Conservation (phyloP, 2,113 vertebrate genomes). For the Rissa tridactyla region DNA sequence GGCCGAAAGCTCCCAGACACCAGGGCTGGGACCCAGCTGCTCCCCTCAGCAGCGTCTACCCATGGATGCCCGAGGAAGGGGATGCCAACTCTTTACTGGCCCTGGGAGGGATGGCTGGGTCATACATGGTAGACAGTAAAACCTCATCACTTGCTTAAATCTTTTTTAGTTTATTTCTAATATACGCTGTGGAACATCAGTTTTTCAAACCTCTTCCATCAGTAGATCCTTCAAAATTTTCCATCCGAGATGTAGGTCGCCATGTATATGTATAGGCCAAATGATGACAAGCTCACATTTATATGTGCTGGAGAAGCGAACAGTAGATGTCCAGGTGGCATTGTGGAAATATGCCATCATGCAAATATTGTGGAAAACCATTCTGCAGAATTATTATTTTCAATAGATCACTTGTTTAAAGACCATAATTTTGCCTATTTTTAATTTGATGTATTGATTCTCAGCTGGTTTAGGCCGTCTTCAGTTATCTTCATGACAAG, state of each 20-base stretch:
- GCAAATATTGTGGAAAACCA: not conserved
- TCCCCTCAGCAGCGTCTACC: not conserved
- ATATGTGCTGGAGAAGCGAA: not conserved
- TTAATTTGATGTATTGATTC: not conserved
- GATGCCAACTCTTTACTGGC: not conserved
- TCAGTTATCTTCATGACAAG: not conserved
- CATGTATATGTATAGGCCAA: not conserved
- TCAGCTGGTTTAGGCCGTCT: not conserved
- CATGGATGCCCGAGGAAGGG: not conserved
- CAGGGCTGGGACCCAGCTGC: rapidly evolving
- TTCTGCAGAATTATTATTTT: not conserved
- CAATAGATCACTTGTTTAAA: not conserved
- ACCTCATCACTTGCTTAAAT: not conserved
- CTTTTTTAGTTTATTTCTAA: not conserved
- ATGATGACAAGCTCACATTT: not conserved
- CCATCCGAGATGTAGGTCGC: not conserved
- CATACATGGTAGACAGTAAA: not conserved
- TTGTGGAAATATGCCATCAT: not conserved
- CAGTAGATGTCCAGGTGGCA: not conserved
- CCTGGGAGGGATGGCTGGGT: not conserved
- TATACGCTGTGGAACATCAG: not conserved
- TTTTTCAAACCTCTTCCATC: not conserved
- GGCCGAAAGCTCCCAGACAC: not conserved
- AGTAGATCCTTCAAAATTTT: not conserved
- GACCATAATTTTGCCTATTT: not conserved